These are phyloP conservation scores for Pantelozetes paolii DNA, from an alignment of 2,888 invertebrate species.

Conservation along the genomic window DNA sequence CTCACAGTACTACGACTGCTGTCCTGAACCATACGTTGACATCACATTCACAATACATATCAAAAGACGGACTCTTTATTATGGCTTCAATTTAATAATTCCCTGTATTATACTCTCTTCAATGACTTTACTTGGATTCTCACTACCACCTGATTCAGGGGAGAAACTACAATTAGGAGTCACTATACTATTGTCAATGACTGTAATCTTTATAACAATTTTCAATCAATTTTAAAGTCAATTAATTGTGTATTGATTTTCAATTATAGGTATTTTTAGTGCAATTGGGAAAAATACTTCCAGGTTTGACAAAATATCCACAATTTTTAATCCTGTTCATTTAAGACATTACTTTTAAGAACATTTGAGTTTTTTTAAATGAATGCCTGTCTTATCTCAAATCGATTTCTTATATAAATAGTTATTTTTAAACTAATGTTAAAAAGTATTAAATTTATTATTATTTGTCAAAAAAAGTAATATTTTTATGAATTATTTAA, in stretches of 20 bases:
- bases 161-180: constrained; percentile 98
- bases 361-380: too few relatives aligned
- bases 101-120: constrained; percentile 96
- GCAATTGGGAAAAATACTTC: constrained; percentile 95
- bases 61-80: constrained; percentile 92
- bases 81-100: constrained; percentile 99
- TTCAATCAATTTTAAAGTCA: not conserved
- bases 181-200: constrained; percentile 92
- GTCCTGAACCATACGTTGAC: constrained; percentile 89
- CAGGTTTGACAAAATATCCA: constrained; percentile 54
- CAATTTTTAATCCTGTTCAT: too few relatives aligned
- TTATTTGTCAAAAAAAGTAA: too few relatives aligned
- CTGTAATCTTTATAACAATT: constrained; percentile 56
- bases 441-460: too few relatives aligned
- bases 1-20: constrained; percentile 83
- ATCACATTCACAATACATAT: constrained; percentile 95
- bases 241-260: not conserved
- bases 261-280: constrained; percentile 70
- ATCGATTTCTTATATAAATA: too few relatives aligned
- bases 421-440: too few relatives aligned
- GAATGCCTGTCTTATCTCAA: too few relatives aligned
- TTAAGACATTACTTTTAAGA: too few relatives aligned
- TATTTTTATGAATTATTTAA: too few relatives aligned
- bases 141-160: constrained; percentile 96
- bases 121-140: constrained; percentile 96